phyloP scores from a whole-genome alignment of 1,140 invertebrate genomes.

The Nebria ingens region DNA sequence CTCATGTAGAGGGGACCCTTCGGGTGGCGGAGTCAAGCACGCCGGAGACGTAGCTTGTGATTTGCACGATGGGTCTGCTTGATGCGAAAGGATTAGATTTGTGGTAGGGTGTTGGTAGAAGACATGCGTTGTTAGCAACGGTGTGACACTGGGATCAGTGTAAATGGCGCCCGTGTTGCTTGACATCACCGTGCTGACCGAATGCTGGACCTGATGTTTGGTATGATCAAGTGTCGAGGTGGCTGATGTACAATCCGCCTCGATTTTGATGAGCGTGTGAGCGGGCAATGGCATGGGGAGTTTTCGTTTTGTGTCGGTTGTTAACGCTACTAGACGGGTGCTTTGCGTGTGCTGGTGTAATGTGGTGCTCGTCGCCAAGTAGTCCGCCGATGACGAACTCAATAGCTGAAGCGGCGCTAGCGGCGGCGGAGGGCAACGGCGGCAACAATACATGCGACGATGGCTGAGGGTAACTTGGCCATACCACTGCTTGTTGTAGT shows the following conservation, averaged over 20 bases:
- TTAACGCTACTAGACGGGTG: slow-evolving; percentile 43
- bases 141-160: slow-evolving; percentile 27
- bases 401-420: slow-evolving; percentile 45
- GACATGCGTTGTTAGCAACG: slow-evolving; percentile 37
- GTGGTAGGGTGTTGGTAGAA: slow-evolving; percentile 41
- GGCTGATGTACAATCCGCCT: slow-evolving; percentile 40
- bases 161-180: slow-evolving; percentile 39
- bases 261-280: slow-evolving; percentile 53
- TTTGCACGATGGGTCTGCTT: slow-evolving; percentile 36
- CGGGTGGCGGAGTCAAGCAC: slow-evolving; percentile 49
- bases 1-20: slow-evolving; percentile 33
- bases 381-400: slow-evolving; percentile 42
- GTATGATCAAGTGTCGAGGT: slow-evolving; percentile 36
- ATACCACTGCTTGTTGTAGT: slow-evolving; percentile 63
- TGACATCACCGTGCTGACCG: slow-evolving; percentile 39
- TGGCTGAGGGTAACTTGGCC: slow-evolving; percentile 52
- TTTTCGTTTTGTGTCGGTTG: slow-evolving; percentile 38
- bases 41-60: slow-evolving; percentile 47
- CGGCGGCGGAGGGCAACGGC: slow-evolving; percentile 45
- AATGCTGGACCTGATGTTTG: slow-evolving; percentile 44
- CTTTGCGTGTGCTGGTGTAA: slow-evolving; percentile 48
- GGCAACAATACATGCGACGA: slow-evolving; percentile 50
- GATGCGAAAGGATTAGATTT: slow-evolving; percentile 37
- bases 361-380: slow-evolving; percentile 35
- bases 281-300: slow-evolving; percentile 47